A percentile compares a stretch with the other conserved stretches of the same genome.
These are phyloP conservation scores for Entomobrya multifasciata DNA, from an alignment of 2,888 invertebrate genomes.

Conservation along the genomic window DNA sequence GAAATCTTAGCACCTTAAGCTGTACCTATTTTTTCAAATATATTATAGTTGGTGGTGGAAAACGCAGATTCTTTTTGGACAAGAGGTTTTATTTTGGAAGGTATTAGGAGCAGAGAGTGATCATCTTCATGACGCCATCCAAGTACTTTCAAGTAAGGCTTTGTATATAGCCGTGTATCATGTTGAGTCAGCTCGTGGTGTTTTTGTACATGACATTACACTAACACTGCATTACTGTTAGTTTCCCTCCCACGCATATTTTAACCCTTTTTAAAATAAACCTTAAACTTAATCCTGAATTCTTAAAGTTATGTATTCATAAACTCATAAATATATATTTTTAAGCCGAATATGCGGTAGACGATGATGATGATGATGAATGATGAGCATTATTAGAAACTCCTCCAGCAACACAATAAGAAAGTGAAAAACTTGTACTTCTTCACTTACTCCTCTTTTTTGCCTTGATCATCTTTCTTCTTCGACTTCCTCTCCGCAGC, in stretches of 20 bases:
- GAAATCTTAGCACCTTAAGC: too few relatives aligned
- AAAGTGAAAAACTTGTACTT: slow-evolving; percentile 27
- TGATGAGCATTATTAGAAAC: not conserved
- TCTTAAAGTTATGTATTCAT: not conserved
- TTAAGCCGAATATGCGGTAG: too few relatives aligned
- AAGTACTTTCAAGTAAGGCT: not conserved
- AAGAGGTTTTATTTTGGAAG: too few relatives aligned
- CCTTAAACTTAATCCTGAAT: not conserved
- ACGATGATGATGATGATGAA: slow-evolving; percentile 11
- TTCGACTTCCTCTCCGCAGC: not conserved
- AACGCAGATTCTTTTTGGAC: too few relatives aligned
- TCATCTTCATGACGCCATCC: not conserved
- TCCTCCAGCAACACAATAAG: not conserved
- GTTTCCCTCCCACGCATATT: not conserved
- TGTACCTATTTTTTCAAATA: too few relatives aligned
- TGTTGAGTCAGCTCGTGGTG: too few relatives aligned
- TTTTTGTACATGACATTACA: too few relatives aligned
- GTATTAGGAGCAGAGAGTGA: too few relatives aligned
- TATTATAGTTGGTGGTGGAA: too few relatives aligned
- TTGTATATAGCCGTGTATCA: too few relatives aligned
- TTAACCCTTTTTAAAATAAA: not conserved
- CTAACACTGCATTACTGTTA: not conserved
- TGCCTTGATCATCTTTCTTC: slow-evolving; percentile 31
- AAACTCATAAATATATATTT: not conserved
- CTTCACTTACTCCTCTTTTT: not conserved